Conservation (phyloP, 2,113 vertebrate genomes). For the Lynx canadensis region DNA sequence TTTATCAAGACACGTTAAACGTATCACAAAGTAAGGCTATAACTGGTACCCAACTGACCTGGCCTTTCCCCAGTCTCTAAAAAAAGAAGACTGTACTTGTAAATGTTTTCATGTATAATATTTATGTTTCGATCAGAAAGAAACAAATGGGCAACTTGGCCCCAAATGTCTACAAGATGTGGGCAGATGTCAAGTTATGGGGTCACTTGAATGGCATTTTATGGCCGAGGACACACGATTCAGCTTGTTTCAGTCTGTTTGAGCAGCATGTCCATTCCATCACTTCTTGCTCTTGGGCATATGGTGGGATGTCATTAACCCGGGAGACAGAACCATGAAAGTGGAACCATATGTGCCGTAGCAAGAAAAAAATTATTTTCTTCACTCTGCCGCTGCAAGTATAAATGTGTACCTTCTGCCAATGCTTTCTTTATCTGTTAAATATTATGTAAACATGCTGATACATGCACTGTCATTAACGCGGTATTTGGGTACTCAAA, state of each 20-base stretch:
- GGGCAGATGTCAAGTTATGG: constrained; percentile 69
- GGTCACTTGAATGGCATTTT: constrained; percentile 79
- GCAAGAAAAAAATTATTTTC: constrained; percentile 71
- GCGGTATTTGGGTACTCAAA: neutral
- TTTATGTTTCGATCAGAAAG: constrained; percentile 83
- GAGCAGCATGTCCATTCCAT: constrained; percentile 79
- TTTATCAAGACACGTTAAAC: constrained; percentile 82
- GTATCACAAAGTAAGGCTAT: constrained; percentile 73
- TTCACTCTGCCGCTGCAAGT: neutral
- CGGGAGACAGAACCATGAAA: constrained; percentile 81
- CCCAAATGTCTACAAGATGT: constrained; percentile 83
- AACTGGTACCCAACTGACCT: constrained; percentile 75
- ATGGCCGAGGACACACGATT: constrained; percentile 73
- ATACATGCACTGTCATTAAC: neutral
- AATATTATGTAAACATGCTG: neutral
- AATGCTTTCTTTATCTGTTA: neutral
- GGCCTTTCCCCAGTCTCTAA: constrained; percentile 68
- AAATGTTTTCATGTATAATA: constrained; percentile 85
- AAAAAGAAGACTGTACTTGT: constrained; percentile 76
- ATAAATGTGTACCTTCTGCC: neutral
- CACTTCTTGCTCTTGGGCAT: constrained; percentile 86
- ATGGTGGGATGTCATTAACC: constrained; percentile 85
- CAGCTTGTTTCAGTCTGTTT: constrained; percentile 72
- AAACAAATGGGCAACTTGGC: constrained; percentile 77
- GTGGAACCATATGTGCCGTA: constrained; percentile 85